Conservation (phyloP, 2,888 invertebrate species). For the Chymomyza caudatula region DNA sequence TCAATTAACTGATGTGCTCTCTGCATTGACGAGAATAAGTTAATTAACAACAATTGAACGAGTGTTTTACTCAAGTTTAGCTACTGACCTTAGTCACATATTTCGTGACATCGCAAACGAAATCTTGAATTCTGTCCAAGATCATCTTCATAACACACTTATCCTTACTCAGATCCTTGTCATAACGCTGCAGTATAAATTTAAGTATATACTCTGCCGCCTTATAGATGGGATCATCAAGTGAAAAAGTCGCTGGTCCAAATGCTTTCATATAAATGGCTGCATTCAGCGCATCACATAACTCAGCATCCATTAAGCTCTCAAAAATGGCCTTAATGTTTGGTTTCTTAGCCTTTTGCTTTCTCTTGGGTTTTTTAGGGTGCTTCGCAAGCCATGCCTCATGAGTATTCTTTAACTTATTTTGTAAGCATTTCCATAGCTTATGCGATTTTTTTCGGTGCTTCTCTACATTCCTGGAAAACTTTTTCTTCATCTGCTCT, state of each 20-base stretch:
- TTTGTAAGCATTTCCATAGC: constrained; percentile 63
- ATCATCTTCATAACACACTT: constrained; percentile 43
- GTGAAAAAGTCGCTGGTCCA: no score
- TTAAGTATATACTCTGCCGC: constrained; percentile 74
- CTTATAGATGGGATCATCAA: constrained; percentile 72
- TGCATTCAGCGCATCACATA: constrained; percentile 70
- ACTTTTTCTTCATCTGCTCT: constrained; percentile 37
- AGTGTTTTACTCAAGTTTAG: background rate
- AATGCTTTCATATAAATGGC: constrained; percentile 68
- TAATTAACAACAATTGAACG: no score
- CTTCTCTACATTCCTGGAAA: constrained; percentile 55
- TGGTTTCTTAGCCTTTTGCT: constrained; percentile 25
- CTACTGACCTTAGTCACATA: constrained; percentile 72
- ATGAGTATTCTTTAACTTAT: constrained; percentile 43
- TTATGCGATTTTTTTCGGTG: constrained; percentile 49
- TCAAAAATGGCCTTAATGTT: constrained; percentile 62
- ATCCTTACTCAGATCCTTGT: constrained; percentile 70
- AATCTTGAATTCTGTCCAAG: constrained; percentile 51
- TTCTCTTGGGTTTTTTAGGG: constrained; percentile 26
- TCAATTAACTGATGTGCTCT: constrained; percentile 72
- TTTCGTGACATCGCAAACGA: constrained; percentile 68
- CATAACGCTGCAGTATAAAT: constrained; percentile 65
- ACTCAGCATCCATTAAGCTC: constrained; percentile 63
- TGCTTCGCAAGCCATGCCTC: background rate
- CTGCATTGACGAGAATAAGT: constrained; percentile 36